Base-by-base conservation (phyloP, 2,888 invertebrate genomes). In the Pilophorus perplexus region DNA sequence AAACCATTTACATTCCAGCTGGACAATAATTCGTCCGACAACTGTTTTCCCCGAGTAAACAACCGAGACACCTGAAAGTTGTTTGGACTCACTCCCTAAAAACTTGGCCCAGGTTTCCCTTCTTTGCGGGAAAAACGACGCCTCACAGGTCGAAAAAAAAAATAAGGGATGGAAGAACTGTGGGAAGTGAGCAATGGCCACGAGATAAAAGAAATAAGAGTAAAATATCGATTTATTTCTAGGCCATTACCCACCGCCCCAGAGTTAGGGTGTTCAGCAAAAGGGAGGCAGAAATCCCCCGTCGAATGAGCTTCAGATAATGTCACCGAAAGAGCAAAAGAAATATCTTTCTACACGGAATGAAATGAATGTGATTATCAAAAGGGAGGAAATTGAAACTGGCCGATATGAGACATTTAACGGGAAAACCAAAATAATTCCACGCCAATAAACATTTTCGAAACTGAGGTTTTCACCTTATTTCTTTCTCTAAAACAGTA, bases 221-320 rank as follows among this genome's bases (percentile, higher is more conserved):
- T 38, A 16, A 55, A 55, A 55, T 55, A 55, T 55, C 55, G 55
- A 55, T 55, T 55, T 55, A 38, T 55, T 55, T 55, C 55, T 55
- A 38, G 38, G 40, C 55, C 55, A 55, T 55, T 55, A 55, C 18
- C 28, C 55, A 38, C 27, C 55, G 18, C 55, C 55, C 55, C 40
- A 1, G 23, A 23, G 46, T 46, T 46, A 23, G 3, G 23, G 46
- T 4, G 46, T 46, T 23, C 46, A 46, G 23, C 46, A 12, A 46
- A 46, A 46, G 16, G n/a, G 40, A 23, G 46, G 46, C n/a, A n/a
- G n/a, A n/a, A n/a, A 25, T 46, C 23, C 23, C 3, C 23, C 46
- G 23, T 12, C 16, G 3, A 22, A 25, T 2, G 12, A 12, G 12
- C 23, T n/a, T 20, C 10, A 46, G 46, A 46, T 46, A 46, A 46